phyloP scores from a whole-genome alignment of 1,140 invertebrate genomes.

The Colletes gigas region DNA sequence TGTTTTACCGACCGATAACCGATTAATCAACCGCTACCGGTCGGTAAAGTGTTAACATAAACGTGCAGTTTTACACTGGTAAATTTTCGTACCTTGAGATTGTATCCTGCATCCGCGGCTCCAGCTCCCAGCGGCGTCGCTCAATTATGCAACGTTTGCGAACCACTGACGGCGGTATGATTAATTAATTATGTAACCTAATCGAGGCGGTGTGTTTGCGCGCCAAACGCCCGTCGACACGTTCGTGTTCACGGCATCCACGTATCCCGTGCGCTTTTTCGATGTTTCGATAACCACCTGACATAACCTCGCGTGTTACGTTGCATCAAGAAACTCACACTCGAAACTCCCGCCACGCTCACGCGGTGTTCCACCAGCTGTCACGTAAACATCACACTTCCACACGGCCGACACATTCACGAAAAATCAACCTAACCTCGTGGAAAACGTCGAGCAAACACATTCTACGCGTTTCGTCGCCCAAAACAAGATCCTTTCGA shows the following conservation, averaged over 20 bases:
- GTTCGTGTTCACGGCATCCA: neutral
- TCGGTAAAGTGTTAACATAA: too few species aligned
- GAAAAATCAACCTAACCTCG: neutral
- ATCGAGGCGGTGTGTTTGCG: slow-evolving; percentile 64
- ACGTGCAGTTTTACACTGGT: neutral
- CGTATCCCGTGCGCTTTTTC: neutral
- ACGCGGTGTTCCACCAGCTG: slow-evolving; percentile 32
- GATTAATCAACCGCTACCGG: too few species aligned
- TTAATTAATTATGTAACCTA: slow-evolving; percentile 70
- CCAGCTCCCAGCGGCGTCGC: slow-evolving; percentile 32
- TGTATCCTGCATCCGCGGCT: neutral
- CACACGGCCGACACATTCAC: neutral
- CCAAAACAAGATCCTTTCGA: neutral
- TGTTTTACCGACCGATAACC: too few species aligned
- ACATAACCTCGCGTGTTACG: slow-evolving; percentile 18
- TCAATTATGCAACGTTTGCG: slow-evolving; percentile 69
- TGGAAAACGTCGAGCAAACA: neutral
- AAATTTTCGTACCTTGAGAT: slow-evolving; percentile 35
- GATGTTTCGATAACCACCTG: slow-evolving; percentile 3
- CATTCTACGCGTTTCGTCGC: neutral
- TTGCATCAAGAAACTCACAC: slow-evolving; percentile 14
- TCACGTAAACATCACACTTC: slow-evolving; percentile 56
- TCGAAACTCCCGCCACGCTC: slow-evolving; percentile 45
- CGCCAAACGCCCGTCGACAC: neutral
- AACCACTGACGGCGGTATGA: slow-evolving; percentile 59